phyloP scores from a whole-genome alignment of 2,797 vertebrate species.

The Enteromius thamalakanensis region DNA sequence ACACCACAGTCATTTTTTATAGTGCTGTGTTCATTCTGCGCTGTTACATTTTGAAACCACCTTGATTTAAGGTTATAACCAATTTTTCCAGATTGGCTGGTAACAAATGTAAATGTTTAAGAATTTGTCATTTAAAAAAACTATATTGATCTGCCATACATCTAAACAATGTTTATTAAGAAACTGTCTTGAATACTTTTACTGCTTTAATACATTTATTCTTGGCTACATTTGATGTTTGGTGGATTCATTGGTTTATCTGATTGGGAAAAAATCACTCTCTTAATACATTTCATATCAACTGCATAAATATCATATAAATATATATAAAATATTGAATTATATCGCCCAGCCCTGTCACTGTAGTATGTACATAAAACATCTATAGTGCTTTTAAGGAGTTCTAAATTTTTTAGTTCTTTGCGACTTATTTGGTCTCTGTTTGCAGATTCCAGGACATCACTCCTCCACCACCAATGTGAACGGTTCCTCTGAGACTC shows the following conservation, averaged over 20 bases:
- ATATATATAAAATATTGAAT: too few relatives aligned
- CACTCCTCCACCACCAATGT: conserved; percentile 82
- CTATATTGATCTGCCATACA: neutral
- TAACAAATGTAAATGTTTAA: conserved; percentile 3
- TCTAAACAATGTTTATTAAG: neutral
- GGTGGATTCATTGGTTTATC: too few relatives aligned
- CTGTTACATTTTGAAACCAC: neutral
- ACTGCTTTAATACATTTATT: neutral
- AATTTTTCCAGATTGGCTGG: neutral
- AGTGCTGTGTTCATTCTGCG: neutral
- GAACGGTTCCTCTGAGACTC: conserved; percentile 81
- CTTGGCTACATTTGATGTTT: neutral
- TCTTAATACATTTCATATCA: too few relatives aligned
- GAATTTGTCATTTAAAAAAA: neutral
- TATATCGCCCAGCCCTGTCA: neutral
- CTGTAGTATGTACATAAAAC: neutral
- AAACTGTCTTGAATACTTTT: neutral
- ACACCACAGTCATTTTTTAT: too few relatives aligned
- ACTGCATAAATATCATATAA: too few relatives aligned
- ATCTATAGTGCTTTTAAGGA: neutral
- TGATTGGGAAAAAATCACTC: too few relatives aligned
- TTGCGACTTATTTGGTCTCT: neutral
- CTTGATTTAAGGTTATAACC: neutral
- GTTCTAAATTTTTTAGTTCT: neutral
- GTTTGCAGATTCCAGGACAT: conserved; percentile 79